A percentile compares a stretch with the other conserved stretches of the same genome.
Evolutionary conservation across 2,888 invertebrate genomes (phyloP).

Genomic region (Lithophane semibrunnea): DNA sequence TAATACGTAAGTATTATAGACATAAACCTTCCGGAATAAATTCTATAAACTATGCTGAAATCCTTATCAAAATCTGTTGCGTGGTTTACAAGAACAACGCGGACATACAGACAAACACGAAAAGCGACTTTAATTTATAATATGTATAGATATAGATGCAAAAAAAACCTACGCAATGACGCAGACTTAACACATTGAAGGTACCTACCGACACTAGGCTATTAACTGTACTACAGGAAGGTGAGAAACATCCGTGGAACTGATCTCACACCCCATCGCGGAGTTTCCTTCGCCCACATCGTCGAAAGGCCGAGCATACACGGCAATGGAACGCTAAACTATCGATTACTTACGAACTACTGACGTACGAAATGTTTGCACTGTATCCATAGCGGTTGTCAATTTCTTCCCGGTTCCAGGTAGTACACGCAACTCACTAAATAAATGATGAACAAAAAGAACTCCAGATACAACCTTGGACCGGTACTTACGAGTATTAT

Average conservation of each 20-base stretch:
- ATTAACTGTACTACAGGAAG: conserved; percentile 39
- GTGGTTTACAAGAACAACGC: too few relatives aligned
- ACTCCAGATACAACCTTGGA: conserved; percentile 71
- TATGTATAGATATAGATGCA: conserved; percentile 27
- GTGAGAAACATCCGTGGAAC: conserved; percentile 25
- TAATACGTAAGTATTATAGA: too few relatives aligned
- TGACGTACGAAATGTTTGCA: conserved; percentile 52
- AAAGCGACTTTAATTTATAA: too few relatives aligned
- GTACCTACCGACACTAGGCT: conserved; percentile 47
- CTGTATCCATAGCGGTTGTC: conserved; percentile 59
- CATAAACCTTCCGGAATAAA: too few relatives aligned
- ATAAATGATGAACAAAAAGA: conserved; percentile 70
- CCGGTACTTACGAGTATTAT: conserved; percentile 72
- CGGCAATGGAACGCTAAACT: conserved; percentile 35
- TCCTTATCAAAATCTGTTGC: too few relatives aligned
- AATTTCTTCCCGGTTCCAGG: conserved; percentile 53
- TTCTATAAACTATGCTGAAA: too few relatives aligned
- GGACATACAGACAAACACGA: too few relatives aligned
- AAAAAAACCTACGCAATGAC: conserved; percentile 66
- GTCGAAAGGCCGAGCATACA: conserved; percentile 20
- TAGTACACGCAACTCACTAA: conserved; percentile 50
- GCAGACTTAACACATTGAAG: conserved; percentile 45
- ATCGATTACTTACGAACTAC: conserved; percentile 14
- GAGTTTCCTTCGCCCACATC: conserved; percentile 45
- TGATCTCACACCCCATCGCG: conserved; percentile 47